A percentile compares a stretch with the other conserved stretches of the same genome.
phyloP scores from a whole-genome alignment of 2,888 invertebrate genomes.

The Spicauda simplicius region DNA sequence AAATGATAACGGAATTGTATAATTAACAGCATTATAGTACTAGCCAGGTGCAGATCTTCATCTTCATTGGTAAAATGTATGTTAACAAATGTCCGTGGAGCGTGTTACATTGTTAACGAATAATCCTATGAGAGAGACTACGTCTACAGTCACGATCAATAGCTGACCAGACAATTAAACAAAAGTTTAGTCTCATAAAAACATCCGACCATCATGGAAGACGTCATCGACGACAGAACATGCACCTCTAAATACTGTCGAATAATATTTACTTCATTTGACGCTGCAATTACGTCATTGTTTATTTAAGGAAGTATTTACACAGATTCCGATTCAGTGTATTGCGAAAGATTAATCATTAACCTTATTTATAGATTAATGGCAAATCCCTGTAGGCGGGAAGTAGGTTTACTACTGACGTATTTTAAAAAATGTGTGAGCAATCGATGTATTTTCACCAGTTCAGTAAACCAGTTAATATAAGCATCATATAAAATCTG shows the following conservation, averaged over 20 bases:
- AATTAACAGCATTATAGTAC: too few relatives aligned
- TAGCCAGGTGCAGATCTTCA: too few relatives aligned
- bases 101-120: too few relatives aligned
- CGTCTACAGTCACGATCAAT: too few relatives aligned
- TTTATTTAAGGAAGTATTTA: constrained; percentile 71
- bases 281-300: constrained; percentile 64
- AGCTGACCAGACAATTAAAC: too few relatives aligned
- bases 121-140: too few relatives aligned
- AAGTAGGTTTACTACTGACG: constrained; percentile 69
- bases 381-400: constrained; percentile 59
- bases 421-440: constrained; percentile 57
- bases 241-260: background rate
- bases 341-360: constrained; percentile 64
- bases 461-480: constrained; percentile 1
- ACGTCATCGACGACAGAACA: too few relatives aligned
- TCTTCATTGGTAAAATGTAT: too few relatives aligned
- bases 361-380: constrained; percentile 71
- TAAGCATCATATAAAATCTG: background rate
- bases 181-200: too few relatives aligned
- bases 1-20: too few relatives aligned
- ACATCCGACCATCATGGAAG: too few relatives aligned
- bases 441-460: constrained; percentile 40
- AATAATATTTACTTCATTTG: constrained; percentile 18
- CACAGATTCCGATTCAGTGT: constrained; percentile 54
- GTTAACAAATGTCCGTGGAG: too few relatives aligned